Base-by-base conservation (phyloP, 1,140 invertebrate genomes). In the Stegodyphus dumicola region DNA sequence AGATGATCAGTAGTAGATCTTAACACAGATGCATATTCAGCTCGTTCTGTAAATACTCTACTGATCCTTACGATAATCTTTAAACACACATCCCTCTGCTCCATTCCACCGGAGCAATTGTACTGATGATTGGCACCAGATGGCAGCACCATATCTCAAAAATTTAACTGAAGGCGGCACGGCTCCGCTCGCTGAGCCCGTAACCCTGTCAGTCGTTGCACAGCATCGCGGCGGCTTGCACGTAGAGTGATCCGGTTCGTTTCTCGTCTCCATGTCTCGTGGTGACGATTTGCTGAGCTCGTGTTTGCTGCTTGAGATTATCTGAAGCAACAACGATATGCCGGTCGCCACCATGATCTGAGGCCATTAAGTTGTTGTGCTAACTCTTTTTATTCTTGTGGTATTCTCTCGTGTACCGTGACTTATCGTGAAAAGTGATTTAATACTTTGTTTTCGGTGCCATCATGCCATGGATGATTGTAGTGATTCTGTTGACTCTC, bases 401-500 rank as follows among this genome's bases (percentile, higher is more conserved):
- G 15, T 11, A 60, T 60, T 60, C 9, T 69, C 67, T 69, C 67
- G 15, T n/a, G 15, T 69, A 33, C 33, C 33, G 33, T 33, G 3
- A 33, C 33, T 33, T 33, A 33, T 33, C 33, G 33, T 33, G 33
- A 33, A 33, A 33, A 33, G 33, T 33, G 33, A 33, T 33, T 33
- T 33, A 33, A 33, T 33, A 33, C 33, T 33, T 33, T 33, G 33
- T 33, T 33, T 33, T 33, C 33, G 33, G 33, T 33, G 33, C 66
- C 66, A 80, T 74, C 75, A 92, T 92, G 91, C 91, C 91, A 77
- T 92, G 92, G 90, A 92, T 92, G 88, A 90, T 92, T 87, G 91
- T 92, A 89, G 90, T 92, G 86, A 91, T 92, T 73, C 89, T 92
- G 89, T 90, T 92, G 85, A 90, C 90, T 80, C 91, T 92, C 88